Conservation (phyloP, 2,797 vertebrate species). For the Borostomias antarcticus region DNA sequence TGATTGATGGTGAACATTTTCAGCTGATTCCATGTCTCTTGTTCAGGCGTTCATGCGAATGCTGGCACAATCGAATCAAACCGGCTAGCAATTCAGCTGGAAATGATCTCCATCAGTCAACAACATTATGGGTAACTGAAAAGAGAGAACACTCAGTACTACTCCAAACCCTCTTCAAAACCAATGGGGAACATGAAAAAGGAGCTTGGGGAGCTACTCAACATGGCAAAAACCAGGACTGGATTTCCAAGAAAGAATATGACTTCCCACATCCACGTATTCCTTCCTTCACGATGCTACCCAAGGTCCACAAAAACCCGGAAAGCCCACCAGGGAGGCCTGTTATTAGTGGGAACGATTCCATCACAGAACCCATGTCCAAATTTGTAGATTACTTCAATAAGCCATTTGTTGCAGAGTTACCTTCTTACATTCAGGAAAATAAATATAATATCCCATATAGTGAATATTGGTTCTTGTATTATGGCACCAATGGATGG, state of each 20-base stretch:
- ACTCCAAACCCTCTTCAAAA: not conserved
- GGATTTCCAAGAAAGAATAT: not conserved
- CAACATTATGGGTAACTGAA: no score
- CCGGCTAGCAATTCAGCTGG: no score
- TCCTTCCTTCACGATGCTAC: not conserved
- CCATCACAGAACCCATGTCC: not conserved
- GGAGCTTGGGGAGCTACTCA: not conserved
- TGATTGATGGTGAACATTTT: no score
- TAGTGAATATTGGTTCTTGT: no score
- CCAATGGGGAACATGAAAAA: not conserved
- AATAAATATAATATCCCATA: no score
- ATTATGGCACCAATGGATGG: no score
- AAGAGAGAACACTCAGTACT: not conserved
- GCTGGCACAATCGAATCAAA: no score
- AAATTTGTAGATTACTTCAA: not conserved
- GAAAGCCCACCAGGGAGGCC: not conserved
- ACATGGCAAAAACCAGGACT: not conserved
- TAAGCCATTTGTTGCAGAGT: not conserved
- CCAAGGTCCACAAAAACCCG: not conserved
- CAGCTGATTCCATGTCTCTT: no score
- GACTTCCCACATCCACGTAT: not conserved
- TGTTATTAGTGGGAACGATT: not conserved
- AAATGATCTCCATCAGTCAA: no score
- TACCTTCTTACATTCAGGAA: not conserved
- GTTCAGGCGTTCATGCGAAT: no score